These are phyloP conservation scores for Achlya flavicornis DNA, from an alignment of 2,888 invertebrate genomes.

Conservation along the genomic window DNA sequence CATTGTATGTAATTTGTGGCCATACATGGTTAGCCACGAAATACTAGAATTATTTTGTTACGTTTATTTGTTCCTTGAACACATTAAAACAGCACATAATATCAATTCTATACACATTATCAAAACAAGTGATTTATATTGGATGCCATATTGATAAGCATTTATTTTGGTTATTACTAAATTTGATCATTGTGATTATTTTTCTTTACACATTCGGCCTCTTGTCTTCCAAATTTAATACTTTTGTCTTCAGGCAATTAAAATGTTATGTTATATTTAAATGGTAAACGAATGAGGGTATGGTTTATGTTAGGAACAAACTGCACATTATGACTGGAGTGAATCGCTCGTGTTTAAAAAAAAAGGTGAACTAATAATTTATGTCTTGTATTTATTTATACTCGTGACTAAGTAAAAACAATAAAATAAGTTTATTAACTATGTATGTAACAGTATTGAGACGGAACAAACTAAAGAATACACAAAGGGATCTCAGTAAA, in stretches of 20 bases:
- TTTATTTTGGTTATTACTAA: conserved; percentile 45
- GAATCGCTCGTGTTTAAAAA: conserved; percentile 68
- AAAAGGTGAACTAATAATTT: conserved; percentile 76
- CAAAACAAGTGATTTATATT: conserved; percentile 29
- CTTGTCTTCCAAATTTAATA: conserved; percentile 64
- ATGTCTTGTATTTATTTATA: conserved; percentile 73
- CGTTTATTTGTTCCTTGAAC: no score
- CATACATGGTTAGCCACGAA: no score
- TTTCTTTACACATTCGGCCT: conserved; percentile 34
- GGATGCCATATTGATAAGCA: conserved; percentile 61
- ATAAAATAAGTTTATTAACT: conserved; percentile 43
- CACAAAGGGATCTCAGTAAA: conserved; percentile 70
- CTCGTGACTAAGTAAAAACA: conserved; percentile 42
- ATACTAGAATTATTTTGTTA: no score
- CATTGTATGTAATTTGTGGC: no score
- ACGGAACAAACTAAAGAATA: conserved; percentile 71
- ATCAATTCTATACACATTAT: neutral
- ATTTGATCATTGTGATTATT: conserved; percentile 25
- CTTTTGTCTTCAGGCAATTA: conserved; percentile 52
- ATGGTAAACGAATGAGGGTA: conserved; percentile 17
- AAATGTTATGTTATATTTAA: conserved; percentile 27
- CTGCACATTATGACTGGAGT: conserved; percentile 60
- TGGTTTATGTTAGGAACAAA: conserved; percentile 49
- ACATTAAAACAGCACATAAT: neutral
- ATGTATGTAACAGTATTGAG: conserved; percentile 68